Base-by-base conservation (phyloP, 2,113 vertebrate species). In the Boulengeromyrus knoepffleri region DNA sequence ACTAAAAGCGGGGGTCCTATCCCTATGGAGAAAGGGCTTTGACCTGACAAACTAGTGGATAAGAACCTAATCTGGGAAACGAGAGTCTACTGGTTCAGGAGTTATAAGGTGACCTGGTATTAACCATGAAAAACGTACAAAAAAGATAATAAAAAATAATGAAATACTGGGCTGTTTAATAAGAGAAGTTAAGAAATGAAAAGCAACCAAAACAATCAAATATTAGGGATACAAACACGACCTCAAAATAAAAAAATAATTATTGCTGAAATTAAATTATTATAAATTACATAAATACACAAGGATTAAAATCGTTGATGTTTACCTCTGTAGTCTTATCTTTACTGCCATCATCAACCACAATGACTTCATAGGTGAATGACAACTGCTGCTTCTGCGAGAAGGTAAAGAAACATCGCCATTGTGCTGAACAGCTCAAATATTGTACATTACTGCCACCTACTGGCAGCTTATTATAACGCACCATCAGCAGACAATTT, bases 321-420 rank as follows among this genome's bases (percentile, higher is more conserved):
- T 56, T 93, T 94, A 99, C 98, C 97, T 98, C 94, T 89, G 96
- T 96, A 45, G 99, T 99, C 96, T 96, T 96, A 94, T 99, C 98
- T 95, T 95, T 97, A 94, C 99, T 99, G 91, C 99, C 98, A 91
- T 99, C 99, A 66, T 99, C 97, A 87, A 99, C 97, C 45, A 99
- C 96, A 89, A 99, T 97, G 87, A 99, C 96, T 93, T 99, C 98
- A 1, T 99, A 99, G 56, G 97, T 97, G 91, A 99, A 99, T 0
- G 95, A 92, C 5, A 96, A 91, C 89, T 97, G 94, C 92, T 58
- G 92, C 91, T 96, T 98, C 99, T 99, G 94, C 13, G 92, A 90
- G 91, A 89, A 91, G 2, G 93, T 92, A 17, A 53, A 53, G 62
- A 74, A 42, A 89, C 4, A n/a, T 7, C 46, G 47, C 46, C 21